Evolutionary conservation across 1,140 invertebrate species (phyloP), one percentile per base, ranked within the genome.

Genomic region (Drosophila kikkawai): DNA sequence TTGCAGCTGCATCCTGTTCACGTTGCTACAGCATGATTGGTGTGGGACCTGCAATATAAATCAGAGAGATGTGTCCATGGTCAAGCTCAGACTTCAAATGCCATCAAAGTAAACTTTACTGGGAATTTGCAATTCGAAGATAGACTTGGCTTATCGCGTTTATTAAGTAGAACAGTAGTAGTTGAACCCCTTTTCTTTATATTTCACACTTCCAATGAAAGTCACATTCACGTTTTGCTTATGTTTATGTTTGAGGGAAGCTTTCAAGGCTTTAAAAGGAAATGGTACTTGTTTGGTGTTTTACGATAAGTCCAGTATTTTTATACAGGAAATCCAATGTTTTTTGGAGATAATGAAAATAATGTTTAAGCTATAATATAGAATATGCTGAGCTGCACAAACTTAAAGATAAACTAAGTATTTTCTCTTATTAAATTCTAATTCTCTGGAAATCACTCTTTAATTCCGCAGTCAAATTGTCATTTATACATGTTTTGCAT

Each of bases 1-100:
- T 79, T 76, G 66, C 56, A 71, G 51, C 69, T 29, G 59, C 84
- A 80, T 88, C 69, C 65, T 87, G 69, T 80, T 57, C 48, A 47
- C 45, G 50, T 58, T 42, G 44, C 65, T 87, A 87, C 58, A 77
- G 60, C 85, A 88, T 88, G 55, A 36, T 34, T 61, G 55, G 59
- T 70, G 59, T 26, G 60, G 45, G 45, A 47, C 42, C 81, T 85
- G 15, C 6, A 64, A 60, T 44, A 17, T 41, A 17, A 50, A 41
- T 34, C 19, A 61, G 15, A 44, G 11, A 57, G 26, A 57, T 13
- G 63, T 2, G 15, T 15, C 51, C 48, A 39, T 64, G 34, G 63
- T 22, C 29, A 45, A 32, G 29, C 26, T 58, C 48, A 8, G 15
- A n/a, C 58, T 57, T 36, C 55, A 48, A 56, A 47, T 39, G 34